Percentiles rank a stretch among this genome's conserved stretches.
These are phyloP conservation scores for Mesembrinibis cayennensis DNA, from an alignment of 2,113 vertebrate genomes.

Conservation along the genomic window DNA sequence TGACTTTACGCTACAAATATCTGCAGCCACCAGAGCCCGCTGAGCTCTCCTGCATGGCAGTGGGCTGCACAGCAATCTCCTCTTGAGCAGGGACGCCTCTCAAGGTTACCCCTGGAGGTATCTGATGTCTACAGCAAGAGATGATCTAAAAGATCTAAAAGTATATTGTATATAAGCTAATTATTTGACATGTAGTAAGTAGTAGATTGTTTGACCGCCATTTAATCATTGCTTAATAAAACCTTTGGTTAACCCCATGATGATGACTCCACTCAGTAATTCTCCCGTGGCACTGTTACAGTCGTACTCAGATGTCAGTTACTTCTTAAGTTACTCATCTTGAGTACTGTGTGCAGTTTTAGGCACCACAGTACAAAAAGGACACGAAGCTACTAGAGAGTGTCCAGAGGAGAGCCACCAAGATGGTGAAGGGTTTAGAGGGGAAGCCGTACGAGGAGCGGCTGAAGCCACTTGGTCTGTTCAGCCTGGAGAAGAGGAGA, in stretches of 20 bases:
- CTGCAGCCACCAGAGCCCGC: not conserved
- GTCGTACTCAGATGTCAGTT: not conserved
- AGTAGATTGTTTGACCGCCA: not conserved
- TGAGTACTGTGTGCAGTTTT: too few relatives aligned
- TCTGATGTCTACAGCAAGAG: not conserved
- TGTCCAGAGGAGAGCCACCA: too few relatives aligned
- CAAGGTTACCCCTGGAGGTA: not conserved
- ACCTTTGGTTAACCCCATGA: not conserved
- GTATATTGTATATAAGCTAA: not conserved
- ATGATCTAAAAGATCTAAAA: not conserved
- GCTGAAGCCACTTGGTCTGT: too few relatives aligned
- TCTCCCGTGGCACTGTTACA: not conserved
- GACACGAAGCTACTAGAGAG: too few relatives aligned
- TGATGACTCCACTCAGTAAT: not conserved
- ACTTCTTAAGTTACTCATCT: not conserved
- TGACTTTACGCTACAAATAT: not conserved
- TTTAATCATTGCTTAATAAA: not conserved
- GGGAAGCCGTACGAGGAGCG: too few relatives aligned
- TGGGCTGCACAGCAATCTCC: accelerated
- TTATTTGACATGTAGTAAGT: not conserved
- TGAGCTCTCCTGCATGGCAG: not conserved
- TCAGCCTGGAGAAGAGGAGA: too few relatives aligned
- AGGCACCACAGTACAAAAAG: too few relatives aligned
- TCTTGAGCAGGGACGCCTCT: not conserved
- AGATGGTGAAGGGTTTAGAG: too few relatives aligned